phyloP scores from a whole-genome alignment of 2,113 vertebrate species.

The Charadrius vociferus region DNA sequence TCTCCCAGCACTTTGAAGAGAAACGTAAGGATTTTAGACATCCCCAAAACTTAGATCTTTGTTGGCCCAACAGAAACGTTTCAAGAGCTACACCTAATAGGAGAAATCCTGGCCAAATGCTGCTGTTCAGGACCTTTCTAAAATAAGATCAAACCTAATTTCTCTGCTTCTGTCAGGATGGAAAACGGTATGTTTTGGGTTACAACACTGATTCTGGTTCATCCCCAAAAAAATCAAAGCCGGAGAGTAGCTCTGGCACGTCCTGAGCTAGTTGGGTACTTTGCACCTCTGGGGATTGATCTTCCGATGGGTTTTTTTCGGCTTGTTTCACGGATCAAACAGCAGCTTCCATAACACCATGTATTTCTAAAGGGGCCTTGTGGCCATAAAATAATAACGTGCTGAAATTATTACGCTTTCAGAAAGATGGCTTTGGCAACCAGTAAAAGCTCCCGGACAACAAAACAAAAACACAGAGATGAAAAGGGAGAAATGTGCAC shows the following conservation, averaged over 20 bases:
- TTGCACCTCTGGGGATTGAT: neutral
- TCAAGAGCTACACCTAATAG: neutral
- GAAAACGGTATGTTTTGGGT: neutral
- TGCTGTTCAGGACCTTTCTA: neutral
- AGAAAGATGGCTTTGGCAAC: neutral
- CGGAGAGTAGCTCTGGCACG: neutral
- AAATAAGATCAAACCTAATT: neutral
- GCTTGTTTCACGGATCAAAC: neutral
- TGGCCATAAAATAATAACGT: neutral
- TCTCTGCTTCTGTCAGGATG: neutral
- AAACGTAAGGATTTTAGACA: neutral
- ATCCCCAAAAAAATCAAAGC: neutral
- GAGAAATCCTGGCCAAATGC: fast-evolving
- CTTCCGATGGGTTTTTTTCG: neutral
- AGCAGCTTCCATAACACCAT: neutral
- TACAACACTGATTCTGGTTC: neutral
- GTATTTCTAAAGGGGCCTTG: neutral
- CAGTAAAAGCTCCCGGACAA: neutral
- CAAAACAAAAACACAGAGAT: neutral
- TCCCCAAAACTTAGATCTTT: neutral
- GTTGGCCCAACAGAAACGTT: neutral
- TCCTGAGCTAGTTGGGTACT: neutral
- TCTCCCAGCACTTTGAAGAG: neutral
- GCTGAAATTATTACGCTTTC: neutral
- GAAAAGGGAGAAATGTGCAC: neutral